Evolutionary conservation across 2,797 vertebrate species (phyloP), one percentile per base, ranked within the genome.

Genomic region (Aldrovandia affinis): DNA sequence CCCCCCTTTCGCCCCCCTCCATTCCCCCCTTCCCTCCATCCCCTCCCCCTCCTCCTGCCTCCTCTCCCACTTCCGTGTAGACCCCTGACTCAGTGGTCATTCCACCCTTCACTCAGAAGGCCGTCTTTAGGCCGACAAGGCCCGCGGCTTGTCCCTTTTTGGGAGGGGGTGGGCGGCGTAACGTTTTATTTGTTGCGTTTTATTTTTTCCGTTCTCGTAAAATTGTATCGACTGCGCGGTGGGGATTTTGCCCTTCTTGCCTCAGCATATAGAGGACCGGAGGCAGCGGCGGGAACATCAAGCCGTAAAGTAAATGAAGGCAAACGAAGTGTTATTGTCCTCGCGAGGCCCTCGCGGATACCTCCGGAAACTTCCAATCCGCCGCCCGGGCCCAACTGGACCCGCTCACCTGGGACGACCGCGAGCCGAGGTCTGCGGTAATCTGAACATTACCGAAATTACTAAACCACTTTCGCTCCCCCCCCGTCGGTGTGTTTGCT

Each of bases 71-170:
- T 68, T 85, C 86, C 73, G 80, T 81, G 70, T 52, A 47, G 83
- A 82, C 84, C 61, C 80, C 83, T 61, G 85, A 84, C 86, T 91
- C 87, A 85, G 70, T 88, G 88, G 88, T 86, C 90, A 89, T 80
- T 88, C 81, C 84, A 84, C 86, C 88, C 87, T 77, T 89, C 82
- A 85, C 86, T 88, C 85, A 86, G 83, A 88, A 84, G 68, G 65
- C 44, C 81, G 83, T 87, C 83, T 87, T 81, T 85, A 44, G 75
- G 28, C 59, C 61, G 50, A 18, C n/a, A 85, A 89, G 85, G 8
- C 20, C 30, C 12, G 78, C 86, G 84, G 82, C 44, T 86, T 87
- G 83, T 86, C 85, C 83, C 87, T 86, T 87, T 84, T n/a, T n/a
- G n/a, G n/a, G n/a, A n/a, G n/a, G n/a, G n/a, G n/a, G n/a, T n/a